A percentile compares a stretch with the other conserved stretches of the same genome.
Evolutionary conservation across 2,888 invertebrate genomes (phyloP).

Genomic region (Cryptocheilus praepositus): DNA sequence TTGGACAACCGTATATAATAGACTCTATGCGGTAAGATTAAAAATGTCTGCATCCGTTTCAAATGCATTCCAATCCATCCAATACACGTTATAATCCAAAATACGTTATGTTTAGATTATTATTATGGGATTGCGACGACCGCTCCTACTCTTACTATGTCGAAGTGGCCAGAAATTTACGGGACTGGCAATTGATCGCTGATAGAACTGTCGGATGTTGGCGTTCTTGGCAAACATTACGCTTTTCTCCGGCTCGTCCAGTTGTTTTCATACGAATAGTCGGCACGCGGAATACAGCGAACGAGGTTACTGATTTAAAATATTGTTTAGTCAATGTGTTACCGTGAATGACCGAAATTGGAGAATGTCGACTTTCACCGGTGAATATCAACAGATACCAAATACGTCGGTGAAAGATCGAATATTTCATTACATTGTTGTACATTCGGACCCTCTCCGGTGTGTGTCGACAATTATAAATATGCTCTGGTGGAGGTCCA

Average conservation of each 20-base stretch:
- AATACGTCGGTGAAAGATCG: too few relatives aligned
- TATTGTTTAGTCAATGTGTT: too few relatives aligned
- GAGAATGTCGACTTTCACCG: too few relatives aligned
- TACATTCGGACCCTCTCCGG: too few relatives aligned
- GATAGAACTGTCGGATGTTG: slow-evolving; percentile 91
- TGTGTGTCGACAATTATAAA: too few relatives aligned
- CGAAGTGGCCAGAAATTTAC: slow-evolving; percentile 93
- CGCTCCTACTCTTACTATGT: slow-evolving; percentile 97
- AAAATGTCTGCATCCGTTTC: slow-evolving; percentile 5
- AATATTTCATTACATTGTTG: too few relatives aligned
- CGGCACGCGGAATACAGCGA: slow-evolving; percentile 97
- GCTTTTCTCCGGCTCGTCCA: slow-evolving; percentile 85
- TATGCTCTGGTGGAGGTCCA: too few relatives aligned
- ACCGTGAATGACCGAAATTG: too few relatives aligned
- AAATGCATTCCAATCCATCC: slow-evolving; percentile 6
- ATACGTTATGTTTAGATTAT: slow-evolving; percentile 77
- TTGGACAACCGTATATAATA: slow-evolving; percentile 96
- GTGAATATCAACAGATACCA: too few relatives aligned
- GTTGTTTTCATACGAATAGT: slow-evolving; percentile 96
- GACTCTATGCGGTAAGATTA: slow-evolving; percentile 84
- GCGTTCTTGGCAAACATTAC: slow-evolving; percentile 95
- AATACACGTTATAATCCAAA: too few relatives aligned
- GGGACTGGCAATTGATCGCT: slow-evolving; percentile 93
- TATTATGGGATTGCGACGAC: slow-evolving; percentile 98
- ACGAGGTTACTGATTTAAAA: slow-evolving; percentile 82